A percentile compares a stretch with the other conserved stretches of the same genome.
Conservation (phyloP, 2,888 invertebrate genomes). For the Scaptomyza tumidula region DNA sequence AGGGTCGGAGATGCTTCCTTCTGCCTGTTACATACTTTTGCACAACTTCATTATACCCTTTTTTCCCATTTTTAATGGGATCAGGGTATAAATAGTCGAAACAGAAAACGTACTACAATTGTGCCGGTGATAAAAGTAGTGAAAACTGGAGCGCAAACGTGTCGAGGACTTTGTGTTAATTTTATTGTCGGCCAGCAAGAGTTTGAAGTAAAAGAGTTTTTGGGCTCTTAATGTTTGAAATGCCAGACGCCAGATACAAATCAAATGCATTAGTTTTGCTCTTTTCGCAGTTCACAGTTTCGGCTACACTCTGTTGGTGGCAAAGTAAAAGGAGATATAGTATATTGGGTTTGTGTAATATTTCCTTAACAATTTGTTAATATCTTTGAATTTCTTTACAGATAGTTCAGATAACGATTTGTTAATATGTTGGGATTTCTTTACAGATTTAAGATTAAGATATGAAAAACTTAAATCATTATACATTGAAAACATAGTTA, state of each 20-base stretch:
- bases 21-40: too few relatives aligned
- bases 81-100: too few relatives aligned
- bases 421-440: neutral
- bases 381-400: neutral
- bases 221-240: conserved; percentile 1
- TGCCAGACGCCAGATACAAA: neutral
- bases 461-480: too few relatives aligned
- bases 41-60: too few relatives aligned
- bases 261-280: neutral
- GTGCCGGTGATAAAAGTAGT: conserved; percentile 9
- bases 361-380: neutral
- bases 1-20: too few relatives aligned
- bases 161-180: conserved; percentile 51
- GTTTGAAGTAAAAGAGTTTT: neutral
- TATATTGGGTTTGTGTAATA: neutral
- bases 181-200: conserved; percentile 23
- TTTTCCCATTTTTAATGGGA: too few relatives aligned
- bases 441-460: too few relatives aligned
- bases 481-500: conserved; percentile 4
- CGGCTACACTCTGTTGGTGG: neutral
- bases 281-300: conserved; percentile 1
- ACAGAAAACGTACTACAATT: conserved; percentile 12
- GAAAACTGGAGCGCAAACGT: conserved; percentile 24
- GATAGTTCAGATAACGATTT: neutral
- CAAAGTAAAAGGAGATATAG: too few relatives aligned